Evolutionary conservation across 2,888 invertebrate genomes (phyloP).

Genomic region (Polydrusus pterygomalis): DNA sequence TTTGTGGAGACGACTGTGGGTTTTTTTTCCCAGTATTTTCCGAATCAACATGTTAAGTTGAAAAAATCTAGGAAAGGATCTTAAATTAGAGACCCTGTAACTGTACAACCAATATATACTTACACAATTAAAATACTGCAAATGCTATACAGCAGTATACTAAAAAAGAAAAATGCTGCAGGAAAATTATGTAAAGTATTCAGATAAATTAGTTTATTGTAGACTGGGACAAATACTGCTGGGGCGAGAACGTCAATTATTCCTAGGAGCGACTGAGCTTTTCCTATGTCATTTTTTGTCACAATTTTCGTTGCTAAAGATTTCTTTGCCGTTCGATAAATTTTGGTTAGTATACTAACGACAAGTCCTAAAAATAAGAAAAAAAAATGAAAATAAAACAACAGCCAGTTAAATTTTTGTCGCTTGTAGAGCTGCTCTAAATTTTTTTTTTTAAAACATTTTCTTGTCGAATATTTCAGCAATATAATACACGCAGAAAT

Average conservation of each 20-base stretch:
- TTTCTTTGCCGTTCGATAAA: conserved; percentile 66
- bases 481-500: too few relatives aligned
- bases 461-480: too few relatives aligned
- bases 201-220: conserved; percentile 74
- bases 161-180: conserved; percentile 76
- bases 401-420: too few relatives aligned
- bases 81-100: neutral
- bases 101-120: conserved; percentile 51
- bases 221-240: conserved; percentile 75
- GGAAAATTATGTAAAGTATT: conserved; percentile 73
- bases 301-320: conserved; percentile 69
- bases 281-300: conserved; percentile 67
- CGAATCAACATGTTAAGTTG: too few relatives aligned
- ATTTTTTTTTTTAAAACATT: too few relatives aligned
- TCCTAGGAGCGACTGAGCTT: conserved; percentile 75
- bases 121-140: conserved; percentile 61
- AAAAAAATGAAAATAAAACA: too few relatives aligned
- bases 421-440: too few relatives aligned
- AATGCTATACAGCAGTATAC: conserved; percentile 63
- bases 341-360: conserved; percentile 65
- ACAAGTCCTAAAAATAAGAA: conserved; percentile 58
- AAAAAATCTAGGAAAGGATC: neutral
- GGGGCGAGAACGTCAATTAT: conserved; percentile 76
- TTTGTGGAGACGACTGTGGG: too few relatives aligned
- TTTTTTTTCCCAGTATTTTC: too few relatives aligned